Conservation (phyloP, 2,797 vertebrate species). For the Uromys caudimaculatus region DNA sequence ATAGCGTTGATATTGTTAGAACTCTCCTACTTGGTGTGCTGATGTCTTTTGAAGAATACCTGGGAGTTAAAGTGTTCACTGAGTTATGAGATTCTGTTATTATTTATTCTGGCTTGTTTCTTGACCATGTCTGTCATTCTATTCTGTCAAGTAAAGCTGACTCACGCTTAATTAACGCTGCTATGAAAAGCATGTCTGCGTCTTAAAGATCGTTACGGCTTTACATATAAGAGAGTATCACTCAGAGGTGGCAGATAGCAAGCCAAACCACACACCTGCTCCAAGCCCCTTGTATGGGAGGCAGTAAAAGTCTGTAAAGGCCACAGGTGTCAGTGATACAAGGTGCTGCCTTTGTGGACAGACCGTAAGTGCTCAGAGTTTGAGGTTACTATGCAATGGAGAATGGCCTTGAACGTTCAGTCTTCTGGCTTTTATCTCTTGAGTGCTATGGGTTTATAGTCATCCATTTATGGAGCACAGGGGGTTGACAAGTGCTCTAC, state of each 20-base stretch:
- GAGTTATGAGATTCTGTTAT: background rate
- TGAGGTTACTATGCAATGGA: background rate
- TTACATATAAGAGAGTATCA: background rate
- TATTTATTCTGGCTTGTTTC: constrained; percentile 33
- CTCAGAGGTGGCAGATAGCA: constrained; percentile 9
- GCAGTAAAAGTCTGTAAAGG: background rate
- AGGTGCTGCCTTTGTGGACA: background rate
- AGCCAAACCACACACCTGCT: background rate
- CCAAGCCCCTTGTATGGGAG: background rate
- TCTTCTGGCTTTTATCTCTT: too few species aligned
- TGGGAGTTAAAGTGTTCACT: background rate
- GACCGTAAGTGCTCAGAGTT: background rate
- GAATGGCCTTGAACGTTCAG: background rate
- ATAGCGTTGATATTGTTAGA: background rate
- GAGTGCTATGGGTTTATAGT: background rate
- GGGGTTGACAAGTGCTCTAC: background rate
- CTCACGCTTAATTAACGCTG: constrained; percentile 8
- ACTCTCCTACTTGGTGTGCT: background rate
- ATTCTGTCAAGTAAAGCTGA: constrained; percentile 44
- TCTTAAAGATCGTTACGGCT: background rate
- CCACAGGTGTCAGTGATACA: background rate
- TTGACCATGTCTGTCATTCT: background rate
- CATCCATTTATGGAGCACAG: background rate
- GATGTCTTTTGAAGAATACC: background rate
- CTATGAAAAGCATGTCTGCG: background rate